Evolutionary conservation across 1,140 invertebrate genomes (phyloP).

Genomic region (Pantala flavescens): DNA sequence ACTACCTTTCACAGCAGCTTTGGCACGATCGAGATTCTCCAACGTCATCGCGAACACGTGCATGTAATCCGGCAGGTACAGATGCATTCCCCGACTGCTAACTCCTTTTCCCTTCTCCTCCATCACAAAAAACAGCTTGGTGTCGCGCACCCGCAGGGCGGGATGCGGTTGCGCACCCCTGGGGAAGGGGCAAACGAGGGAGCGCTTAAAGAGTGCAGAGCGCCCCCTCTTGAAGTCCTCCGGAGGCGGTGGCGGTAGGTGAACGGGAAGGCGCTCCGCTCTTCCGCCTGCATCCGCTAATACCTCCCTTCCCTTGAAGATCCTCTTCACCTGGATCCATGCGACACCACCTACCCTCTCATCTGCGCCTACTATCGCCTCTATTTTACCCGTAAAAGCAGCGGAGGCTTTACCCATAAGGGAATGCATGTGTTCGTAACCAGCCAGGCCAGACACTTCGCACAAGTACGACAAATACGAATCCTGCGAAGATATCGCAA

Average conservation of each 20-base stretch:
- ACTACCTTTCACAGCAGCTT: not conserved
- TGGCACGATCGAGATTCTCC: not conserved
- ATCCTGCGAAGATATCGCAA: no score
- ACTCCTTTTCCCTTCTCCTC: not conserved
- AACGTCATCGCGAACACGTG: not conserved
- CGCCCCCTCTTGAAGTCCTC: not conserved
- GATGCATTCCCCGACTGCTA: not conserved
- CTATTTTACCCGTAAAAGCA: not conserved
- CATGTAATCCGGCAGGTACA: not conserved
- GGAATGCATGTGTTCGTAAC: not conserved
- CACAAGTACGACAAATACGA: no score
- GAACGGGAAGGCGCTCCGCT: not conserved
- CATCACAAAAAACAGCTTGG: not conserved
- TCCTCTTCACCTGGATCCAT: conserved; percentile 3
- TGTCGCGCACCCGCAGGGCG: not conserved
- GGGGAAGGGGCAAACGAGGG: not conserved
- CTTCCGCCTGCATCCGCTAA: not conserved
- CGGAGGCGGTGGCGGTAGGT: not conserved
- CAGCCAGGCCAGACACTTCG: not conserved
- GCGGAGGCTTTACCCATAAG: not conserved
- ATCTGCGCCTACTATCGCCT: not conserved
- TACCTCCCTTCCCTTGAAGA: not conserved
- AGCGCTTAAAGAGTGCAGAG: not conserved
- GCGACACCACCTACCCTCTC: not conserved
- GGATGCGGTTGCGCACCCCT: not conserved